These are phyloP conservation scores for Sebastolobus altivelis DNA, from an alignment of 2,797 vertebrate species.

Conservation along the genomic window DNA sequence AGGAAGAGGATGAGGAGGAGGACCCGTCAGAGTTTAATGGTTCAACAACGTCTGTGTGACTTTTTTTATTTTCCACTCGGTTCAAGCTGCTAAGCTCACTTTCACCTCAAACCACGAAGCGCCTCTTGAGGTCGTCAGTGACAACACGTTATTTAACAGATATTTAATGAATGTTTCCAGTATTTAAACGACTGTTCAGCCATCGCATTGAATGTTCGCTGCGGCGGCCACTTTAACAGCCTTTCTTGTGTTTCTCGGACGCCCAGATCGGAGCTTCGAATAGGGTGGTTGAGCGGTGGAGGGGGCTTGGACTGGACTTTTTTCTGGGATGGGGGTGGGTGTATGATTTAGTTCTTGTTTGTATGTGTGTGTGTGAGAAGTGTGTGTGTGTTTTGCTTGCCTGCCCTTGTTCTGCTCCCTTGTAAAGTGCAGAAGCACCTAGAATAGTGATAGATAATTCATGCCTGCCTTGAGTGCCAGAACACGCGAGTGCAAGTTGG, in stretches of 20 bases:
- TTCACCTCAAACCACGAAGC: conserved; percentile 69
- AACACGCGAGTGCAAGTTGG: conserved; percentile 72
- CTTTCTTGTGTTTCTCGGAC: conserved; percentile 57
- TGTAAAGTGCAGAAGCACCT: conserved; percentile 69
- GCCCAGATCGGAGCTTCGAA: conserved; percentile 40
- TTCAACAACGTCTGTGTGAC: conserved; percentile 48
- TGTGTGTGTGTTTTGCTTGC: conserved; percentile 40
- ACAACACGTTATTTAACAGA: conserved; percentile 62
- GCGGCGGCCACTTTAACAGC: conserved; percentile 64
- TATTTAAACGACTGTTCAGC: conserved; percentile 78
- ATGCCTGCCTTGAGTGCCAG: conserved; percentile 79
- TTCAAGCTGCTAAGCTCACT: conserved; percentile 76
- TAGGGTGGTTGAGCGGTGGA: conserved; percentile 48
- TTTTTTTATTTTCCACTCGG: conserved; percentile 54
- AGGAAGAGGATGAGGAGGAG: neutral
- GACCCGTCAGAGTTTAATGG: conserved; percentile 60
- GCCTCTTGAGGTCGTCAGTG: conserved; percentile 72
- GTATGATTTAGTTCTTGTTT: conserved; percentile 62
- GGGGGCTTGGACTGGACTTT: conserved; percentile 54
- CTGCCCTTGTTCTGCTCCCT: conserved; percentile 69
- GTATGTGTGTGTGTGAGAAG: conserved; percentile 20
- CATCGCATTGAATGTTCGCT: conserved; percentile 81
- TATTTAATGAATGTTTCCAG: conserved; percentile 78
- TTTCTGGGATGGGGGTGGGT: conserved; percentile 48
- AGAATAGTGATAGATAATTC: conserved; percentile 79